Evolutionary conservation across 2,888 invertebrate genomes (phyloP), one percentile per base, ranked within the genome.

Genomic region (Ophioninae sp.): DNA sequence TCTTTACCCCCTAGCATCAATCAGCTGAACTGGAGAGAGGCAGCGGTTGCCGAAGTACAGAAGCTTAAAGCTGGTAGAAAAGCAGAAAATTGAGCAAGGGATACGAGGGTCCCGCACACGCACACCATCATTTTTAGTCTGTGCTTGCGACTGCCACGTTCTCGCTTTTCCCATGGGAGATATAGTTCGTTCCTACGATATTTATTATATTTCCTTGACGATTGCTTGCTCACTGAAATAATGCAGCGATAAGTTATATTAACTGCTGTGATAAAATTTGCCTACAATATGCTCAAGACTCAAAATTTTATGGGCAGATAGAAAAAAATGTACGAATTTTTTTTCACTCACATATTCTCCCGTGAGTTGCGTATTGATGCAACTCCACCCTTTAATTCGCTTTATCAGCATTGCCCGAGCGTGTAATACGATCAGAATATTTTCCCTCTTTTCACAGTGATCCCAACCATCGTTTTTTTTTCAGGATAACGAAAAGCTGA

Each of bases 1-100:
- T 50, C 81, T 81, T 85, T 79, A 83, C 78, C 77, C 82, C 82
- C 65, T 50, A 67, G 81, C 85, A 82, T 85, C 79, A 83, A 85
- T 86, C 86, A 86, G 76, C 82, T 84, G 80, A 67, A 82, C 80
- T 72, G 69, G 37, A 50, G 65, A 61, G 50, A 23, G 81, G 62
- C 76, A 67, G 77, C 73, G 80, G 61, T 62, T 79, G 73, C 68
- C 37, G 62, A 68, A 69, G 68, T 65, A 57, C 41, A 41, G 64
- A 62, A 39, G 70, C 21, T 41, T 17, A 39, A 23, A 23, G 20
- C 41, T 30, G 44, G 10, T 21, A 41, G 39, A 13, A 61, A 57
- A 30, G 59, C n/a, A 21, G 57, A 56, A 73, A 65, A 23, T 39
- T 20, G 75, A 69, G 50, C 61, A 50, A 72, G 50, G 81, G 72